Conservation (phyloP, 2,797 vertebrate genomes). For the Cuniculus paca region DNA sequence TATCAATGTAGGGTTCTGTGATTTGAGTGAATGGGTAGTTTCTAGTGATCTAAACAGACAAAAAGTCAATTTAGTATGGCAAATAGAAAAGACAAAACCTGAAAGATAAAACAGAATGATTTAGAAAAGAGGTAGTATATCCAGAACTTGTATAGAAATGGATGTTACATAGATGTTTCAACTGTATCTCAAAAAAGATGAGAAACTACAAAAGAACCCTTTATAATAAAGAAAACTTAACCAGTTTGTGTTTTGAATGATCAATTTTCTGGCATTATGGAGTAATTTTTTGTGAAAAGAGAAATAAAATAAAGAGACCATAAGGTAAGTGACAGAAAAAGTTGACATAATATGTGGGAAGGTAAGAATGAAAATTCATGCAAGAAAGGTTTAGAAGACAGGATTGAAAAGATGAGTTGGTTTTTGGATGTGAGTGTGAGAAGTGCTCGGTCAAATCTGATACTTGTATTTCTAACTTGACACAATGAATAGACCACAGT, state of each 20-base stretch:
- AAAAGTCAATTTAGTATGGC: background rate
- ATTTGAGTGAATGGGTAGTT: background rate
- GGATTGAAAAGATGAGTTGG: background rate
- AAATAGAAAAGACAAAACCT: background rate
- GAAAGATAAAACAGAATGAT: background rate
- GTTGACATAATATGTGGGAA: background rate
- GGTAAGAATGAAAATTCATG: background rate
- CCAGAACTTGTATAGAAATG: background rate
- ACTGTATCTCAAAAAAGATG: background rate
- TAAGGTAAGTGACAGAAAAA: background rate
- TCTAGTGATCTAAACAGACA: background rate
- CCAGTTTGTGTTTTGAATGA: background rate
- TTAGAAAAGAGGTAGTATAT: rapidly evolving
- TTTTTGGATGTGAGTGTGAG: rapidly evolving
- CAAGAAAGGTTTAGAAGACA: background rate
- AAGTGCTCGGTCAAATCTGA: background rate
- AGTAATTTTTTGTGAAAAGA: background rate
- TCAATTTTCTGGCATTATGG: background rate
- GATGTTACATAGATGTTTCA: background rate
- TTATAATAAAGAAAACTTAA: background rate
- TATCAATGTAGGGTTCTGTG: background rate
- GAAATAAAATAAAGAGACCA: background rate
- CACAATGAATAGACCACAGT: rapidly evolving
- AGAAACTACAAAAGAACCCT: rapidly evolving
- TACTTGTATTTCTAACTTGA: background rate